Evolutionary conservation across 2,797 vertebrate genomes (phyloP).

Genomic region (Galagoides demidoff): DNA sequence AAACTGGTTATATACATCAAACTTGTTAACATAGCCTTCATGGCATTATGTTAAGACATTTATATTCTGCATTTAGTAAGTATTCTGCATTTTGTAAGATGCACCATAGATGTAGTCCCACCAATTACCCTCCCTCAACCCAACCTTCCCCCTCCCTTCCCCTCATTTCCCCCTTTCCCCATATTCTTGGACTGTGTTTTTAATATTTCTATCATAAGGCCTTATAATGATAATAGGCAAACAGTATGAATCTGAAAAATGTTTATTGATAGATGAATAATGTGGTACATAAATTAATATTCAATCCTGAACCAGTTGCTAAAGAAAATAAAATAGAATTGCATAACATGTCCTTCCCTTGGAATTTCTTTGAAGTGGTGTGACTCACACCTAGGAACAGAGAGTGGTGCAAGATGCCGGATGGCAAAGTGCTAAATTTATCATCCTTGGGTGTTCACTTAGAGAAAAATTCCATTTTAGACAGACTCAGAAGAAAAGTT

Average conservation of each 20-base stretch:
- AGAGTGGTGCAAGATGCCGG: background rate
- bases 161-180: no score
- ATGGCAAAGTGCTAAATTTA: slow-evolving; percentile 10
- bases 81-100: no score
- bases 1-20: no score
- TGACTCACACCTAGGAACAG: background rate
- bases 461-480: background rate
- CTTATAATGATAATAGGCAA: background rate
- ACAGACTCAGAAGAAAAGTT: background rate
- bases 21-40: no score
- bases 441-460: background rate
- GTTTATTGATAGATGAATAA: background rate
- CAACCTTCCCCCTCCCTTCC: no score
- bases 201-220: background rate
- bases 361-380: background rate
- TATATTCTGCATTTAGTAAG: no score
- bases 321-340: slow-evolving; percentile 29
- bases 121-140: no score
- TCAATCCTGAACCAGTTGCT: background rate
- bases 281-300: background rate
- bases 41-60: no score
- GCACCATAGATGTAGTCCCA: no score
- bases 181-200: background rate
- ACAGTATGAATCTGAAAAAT: background rate
- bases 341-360: background rate